phyloP scores from a whole-genome alignment of 2,888 invertebrate genomes.

The Sesia apiformis region DNA sequence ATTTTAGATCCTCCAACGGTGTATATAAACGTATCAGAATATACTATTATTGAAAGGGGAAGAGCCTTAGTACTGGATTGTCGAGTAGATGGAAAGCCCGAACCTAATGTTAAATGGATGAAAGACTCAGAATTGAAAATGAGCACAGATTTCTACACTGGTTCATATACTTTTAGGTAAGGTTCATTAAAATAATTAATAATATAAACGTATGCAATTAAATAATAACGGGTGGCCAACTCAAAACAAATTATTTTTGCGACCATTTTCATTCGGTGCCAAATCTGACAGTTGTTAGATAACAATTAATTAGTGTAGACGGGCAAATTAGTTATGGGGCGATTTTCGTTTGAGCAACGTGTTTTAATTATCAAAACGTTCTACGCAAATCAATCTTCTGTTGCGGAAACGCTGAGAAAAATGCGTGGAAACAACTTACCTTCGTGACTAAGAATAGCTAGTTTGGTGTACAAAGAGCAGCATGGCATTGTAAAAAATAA shows the following conservation, averaged over 20 bases:
- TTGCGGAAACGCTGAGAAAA: not conserved
- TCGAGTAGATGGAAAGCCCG: constrained; percentile 2
- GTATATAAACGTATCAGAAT: too few relatives aligned
- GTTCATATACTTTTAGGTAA: not conserved
- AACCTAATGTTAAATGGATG: constrained; percentile 1
- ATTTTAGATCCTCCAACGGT: too few relatives aligned
- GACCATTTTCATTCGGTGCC: not conserved
- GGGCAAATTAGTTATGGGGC: not conserved
- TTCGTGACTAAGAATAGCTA: too few relatives aligned
- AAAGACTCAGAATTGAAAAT: not conserved
- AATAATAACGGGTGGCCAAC: too few relatives aligned
- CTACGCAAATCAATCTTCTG: not conserved
- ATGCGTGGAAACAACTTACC: too few relatives aligned
- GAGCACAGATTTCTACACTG: not conserved
- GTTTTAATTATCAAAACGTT: not conserved
- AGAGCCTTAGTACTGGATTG: constrained; percentile 1
- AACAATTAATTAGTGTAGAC: not conserved
- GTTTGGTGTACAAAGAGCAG: too few relatives aligned
- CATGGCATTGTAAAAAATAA: too few relatives aligned
- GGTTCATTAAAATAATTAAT: not conserved
- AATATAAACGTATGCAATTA: too few relatives aligned
- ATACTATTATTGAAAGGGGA: not conserved
- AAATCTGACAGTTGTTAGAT: not conserved
- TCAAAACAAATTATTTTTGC: not conserved
- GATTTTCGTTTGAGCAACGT: not conserved